Evolutionary conservation across 2,888 invertebrate species (phyloP).

Genomic region (Lasioglossum morio): DNA sequence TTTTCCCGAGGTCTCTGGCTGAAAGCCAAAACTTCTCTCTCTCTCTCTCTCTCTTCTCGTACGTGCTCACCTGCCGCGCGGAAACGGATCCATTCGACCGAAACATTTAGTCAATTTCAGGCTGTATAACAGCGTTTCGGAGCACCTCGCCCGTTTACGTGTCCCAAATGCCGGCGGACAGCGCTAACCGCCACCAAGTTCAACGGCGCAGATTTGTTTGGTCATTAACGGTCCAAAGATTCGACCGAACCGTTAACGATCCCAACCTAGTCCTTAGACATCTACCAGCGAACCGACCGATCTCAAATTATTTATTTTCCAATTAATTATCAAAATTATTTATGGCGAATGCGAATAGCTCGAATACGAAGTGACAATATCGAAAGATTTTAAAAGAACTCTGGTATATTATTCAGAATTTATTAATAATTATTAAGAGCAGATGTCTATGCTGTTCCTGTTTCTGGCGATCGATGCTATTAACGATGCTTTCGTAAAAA

Average conservation of each 20-base stretch:
- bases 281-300: neutral
- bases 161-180: constrained; percentile 6
- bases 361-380: too few relatives aligned
- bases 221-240: neutral
- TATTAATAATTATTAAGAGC: too few relatives aligned
- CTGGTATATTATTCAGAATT: too few relatives aligned
- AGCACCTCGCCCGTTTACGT: constrained; percentile 15
- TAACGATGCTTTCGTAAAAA: too few relatives aligned
- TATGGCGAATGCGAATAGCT: too few relatives aligned
- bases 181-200: neutral
- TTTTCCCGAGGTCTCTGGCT: constrained; percentile 61
- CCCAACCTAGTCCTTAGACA: neutral
- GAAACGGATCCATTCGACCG: constrained; percentile 51
- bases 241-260: neutral
- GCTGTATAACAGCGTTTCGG: constrained; percentile 17
- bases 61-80: constrained; percentile 60
- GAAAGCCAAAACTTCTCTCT: constrained; percentile 59
- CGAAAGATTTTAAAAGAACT: too few relatives aligned
- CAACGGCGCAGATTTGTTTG: neutral
- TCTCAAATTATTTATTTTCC: neutral
- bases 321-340: too few relatives aligned
- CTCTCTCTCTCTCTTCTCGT: neutral
- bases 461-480: too few relatives aligned
- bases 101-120: constrained; percentile 25
- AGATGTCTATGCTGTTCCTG: too few relatives aligned